Evolutionary conservation across 2,113 vertebrate species (phyloP).

Genomic region (Madoqua kirkii): DNA sequence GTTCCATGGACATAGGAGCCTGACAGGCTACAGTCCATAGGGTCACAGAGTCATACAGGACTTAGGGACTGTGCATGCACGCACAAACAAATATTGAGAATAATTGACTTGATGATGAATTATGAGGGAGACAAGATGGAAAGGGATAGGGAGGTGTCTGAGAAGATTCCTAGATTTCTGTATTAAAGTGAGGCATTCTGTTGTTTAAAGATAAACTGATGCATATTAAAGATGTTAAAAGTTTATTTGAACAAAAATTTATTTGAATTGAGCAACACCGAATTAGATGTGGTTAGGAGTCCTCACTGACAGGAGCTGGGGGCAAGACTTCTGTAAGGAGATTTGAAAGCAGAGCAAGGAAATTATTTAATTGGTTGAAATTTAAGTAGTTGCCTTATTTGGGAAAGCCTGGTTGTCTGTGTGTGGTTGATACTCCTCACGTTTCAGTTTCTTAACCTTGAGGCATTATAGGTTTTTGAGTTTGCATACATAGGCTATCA

Average conservation of each 20-base stretch:
- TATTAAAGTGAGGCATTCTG: not conserved
- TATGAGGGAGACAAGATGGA: not conserved
- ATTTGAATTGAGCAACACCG: not conserved
- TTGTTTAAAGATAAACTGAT: not conserved
- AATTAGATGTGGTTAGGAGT: not conserved
- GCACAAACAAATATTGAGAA: not conserved
- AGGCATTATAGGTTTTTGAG: not conserved
- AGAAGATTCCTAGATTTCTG: not conserved
- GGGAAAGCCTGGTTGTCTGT: not conserved
- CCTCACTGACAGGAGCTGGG: not conserved
- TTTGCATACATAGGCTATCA: not conserved
- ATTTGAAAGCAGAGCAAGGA: not conserved
- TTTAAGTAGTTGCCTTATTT: not conserved
- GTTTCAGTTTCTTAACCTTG: not conserved
- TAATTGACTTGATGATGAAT: not conserved
- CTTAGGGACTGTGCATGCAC: not conserved
- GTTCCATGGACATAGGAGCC: not conserved
- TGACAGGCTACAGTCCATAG: not conserved
- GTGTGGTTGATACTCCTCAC: not conserved
- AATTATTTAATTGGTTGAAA: not conserved
- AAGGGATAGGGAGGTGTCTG: not conserved
- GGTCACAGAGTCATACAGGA: not conserved
- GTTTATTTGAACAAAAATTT: not conserved
- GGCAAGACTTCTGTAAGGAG: not conserved
- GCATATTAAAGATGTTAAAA: not conserved